phyloP scores from a whole-genome alignment of 2,113 vertebrate genomes.

The Pyrgilauda ruficollis region DNA sequence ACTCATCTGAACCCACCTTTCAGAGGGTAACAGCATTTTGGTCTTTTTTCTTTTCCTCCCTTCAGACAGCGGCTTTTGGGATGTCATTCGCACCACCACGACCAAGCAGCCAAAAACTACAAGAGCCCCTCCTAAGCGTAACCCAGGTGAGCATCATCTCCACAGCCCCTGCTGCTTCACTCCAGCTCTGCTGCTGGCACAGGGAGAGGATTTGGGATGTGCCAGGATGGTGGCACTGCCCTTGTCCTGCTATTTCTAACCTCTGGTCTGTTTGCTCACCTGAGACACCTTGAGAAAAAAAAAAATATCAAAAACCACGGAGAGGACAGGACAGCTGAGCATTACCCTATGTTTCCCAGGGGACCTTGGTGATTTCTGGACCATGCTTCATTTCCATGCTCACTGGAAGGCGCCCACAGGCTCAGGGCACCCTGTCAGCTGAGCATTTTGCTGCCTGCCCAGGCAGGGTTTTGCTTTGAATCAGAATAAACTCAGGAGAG shows the following conservation, averaged over 20 bases:
- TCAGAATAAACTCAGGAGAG: background rate
- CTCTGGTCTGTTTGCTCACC: background rate
- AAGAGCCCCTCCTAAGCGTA: constrained; percentile 36
- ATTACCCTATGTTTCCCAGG: background rate
- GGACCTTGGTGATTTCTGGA: fast-evolving
- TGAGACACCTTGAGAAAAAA: background rate
- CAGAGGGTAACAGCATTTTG: background rate
- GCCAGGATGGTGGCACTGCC: background rate
- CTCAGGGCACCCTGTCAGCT: background rate
- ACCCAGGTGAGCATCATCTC: constrained; percentile 19
- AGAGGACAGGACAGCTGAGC: background rate
- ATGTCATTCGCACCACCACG: constrained; percentile 53
- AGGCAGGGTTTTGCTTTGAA: background rate
- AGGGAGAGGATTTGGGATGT: background rate
- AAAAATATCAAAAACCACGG: fast-evolving
- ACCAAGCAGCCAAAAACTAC: constrained; percentile 68
- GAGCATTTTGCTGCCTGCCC: background rate
- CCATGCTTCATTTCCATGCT: background rate
- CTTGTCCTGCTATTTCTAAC: fast-evolving
- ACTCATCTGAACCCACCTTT: fast-evolving
- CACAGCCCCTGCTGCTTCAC: fast-evolving
- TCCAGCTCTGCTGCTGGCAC: fast-evolving
- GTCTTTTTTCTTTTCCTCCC: background rate
- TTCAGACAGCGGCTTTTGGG: constrained; percentile 32
- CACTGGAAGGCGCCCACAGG: background rate